A percentile compares a stretch with the other conserved stretches of the same genome.
phyloP scores from a whole-genome alignment of 2,888 invertebrate genomes.

The Hartigia nigra region DNA sequence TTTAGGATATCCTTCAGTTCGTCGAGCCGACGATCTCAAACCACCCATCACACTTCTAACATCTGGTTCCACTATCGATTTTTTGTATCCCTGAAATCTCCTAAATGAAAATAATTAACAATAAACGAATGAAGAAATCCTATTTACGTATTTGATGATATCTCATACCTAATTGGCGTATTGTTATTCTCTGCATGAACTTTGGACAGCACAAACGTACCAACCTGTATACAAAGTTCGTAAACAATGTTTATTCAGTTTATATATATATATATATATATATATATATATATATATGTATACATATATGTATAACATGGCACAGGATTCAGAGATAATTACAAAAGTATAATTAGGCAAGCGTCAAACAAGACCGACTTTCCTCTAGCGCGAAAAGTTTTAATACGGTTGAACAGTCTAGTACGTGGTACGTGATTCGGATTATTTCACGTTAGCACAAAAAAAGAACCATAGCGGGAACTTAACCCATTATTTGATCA shows the following conservation, averaged over 20 bases:
- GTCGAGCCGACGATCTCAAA: neutral
- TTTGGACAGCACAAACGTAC: constrained; percentile 36
- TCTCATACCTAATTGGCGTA: constrained; percentile 29
- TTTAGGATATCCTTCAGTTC: neutral
- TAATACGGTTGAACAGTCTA: neutral
- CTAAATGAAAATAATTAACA: neutral
- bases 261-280: neutral
- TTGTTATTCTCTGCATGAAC: constrained; percentile 32
- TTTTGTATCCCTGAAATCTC: neutral
- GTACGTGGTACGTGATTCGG: neutral
- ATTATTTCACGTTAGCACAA: neutral
- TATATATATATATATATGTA: neutral
- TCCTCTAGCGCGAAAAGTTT: neutral
- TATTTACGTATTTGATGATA: constrained; percentile 3
- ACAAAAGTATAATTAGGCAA: neutral
- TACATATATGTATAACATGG: neutral
- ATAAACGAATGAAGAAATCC: neutral
- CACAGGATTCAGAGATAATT: neutral
- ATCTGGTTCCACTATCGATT: neutral
- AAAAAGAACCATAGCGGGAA: neutral
- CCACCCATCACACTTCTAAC: neutral
- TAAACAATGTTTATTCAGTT: constrained; percentile 1
- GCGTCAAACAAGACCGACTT: neutral
- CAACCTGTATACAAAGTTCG: constrained; percentile 34
- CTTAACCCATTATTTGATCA: constrained; percentile 3